Evolutionary conservation across 1,140 invertebrate genomes (phyloP).

Genomic region (Drosophila suzukii): DNA sequence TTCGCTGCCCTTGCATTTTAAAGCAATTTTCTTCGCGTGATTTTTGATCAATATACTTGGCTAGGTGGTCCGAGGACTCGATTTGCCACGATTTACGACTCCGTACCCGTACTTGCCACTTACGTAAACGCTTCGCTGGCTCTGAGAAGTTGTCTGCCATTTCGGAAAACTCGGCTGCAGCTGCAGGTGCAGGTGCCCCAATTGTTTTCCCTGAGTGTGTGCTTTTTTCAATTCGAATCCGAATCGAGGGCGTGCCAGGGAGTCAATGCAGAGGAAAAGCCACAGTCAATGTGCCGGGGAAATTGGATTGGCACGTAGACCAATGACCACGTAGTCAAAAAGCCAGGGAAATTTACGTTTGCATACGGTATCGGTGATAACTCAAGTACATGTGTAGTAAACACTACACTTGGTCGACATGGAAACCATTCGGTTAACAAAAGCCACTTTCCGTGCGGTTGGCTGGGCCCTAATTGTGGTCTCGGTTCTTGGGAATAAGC

Average conservation of each 20-base stretch:
- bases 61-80: conserved; percentile 22
- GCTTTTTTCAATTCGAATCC: conserved; percentile 64
- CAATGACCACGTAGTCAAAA: conserved; percentile 35
- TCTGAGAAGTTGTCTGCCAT: conserved; percentile 34
- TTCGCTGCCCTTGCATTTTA: conserved; percentile 52
- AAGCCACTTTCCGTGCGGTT: neutral
- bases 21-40: conserved; percentile 58
- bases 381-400: neutral
- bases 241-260: conserved; percentile 36
- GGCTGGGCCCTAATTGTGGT: conserved; percentile 4
- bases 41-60: conserved; percentile 64
- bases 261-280: conserved; percentile 18
- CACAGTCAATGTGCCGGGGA: conserved; percentile 19
- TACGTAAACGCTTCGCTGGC: conserved; percentile 32
- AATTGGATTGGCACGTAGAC: conserved; percentile 37
- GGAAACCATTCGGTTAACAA: conserved; percentile 1
- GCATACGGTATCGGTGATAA: conserved; percentile 16
- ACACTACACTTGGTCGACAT: neutral
- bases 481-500: neutral
- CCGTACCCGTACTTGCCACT: conserved; percentile 29
- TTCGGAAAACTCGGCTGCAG: conserved; percentile 8
- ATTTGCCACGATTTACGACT: conserved; percentile 44
- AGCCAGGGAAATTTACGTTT: conserved; percentile 21
- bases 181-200: conserved; percentile 13
- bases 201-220: conserved; percentile 37